Evolutionary conservation across 2,888 invertebrate species (phyloP).

Genomic region (Galerucella pusilla): DNA sequence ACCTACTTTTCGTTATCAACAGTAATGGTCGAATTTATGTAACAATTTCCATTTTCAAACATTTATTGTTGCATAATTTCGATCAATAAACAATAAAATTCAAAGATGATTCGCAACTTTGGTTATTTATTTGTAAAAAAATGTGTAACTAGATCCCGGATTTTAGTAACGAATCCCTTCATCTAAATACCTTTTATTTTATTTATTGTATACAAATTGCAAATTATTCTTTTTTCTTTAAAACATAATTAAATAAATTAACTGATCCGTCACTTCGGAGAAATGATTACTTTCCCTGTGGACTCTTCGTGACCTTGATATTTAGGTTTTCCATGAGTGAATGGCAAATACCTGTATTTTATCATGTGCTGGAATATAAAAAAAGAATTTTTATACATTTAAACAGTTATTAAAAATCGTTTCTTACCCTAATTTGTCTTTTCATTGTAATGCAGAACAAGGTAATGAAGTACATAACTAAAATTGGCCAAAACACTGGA

Average conservation of each 20-base stretch:
- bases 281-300: slow-evolving; percentile 54
- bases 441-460: slow-evolving; percentile 99
- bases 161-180: slow-evolving; percentile 30
- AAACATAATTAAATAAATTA: slow-evolving; percentile 23
- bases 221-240: slow-evolving; percentile 15
- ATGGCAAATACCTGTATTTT: slow-evolving; percentile 98
- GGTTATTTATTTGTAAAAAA: slow-evolving; percentile 7
- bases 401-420: slow-evolving; percentile 2
- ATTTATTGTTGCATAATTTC: background rate
- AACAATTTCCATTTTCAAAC: background rate
- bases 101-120: slow-evolving; percentile 4
- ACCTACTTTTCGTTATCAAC: background rate
- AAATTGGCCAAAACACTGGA: slow-evolving; percentile 99
- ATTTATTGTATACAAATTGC: slow-evolving; percentile 32
- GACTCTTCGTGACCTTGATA: slow-evolving; percentile 77
- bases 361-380: slow-evolving; percentile 93
- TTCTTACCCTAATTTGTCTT: slow-evolving; percentile 95
- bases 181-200: slow-evolving; percentile 27
- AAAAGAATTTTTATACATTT: slow-evolving; percentile 7
- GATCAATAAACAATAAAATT: background rate
- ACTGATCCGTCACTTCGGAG: slow-evolving; percentile 54
- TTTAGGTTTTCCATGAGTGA: slow-evolving; percentile 97
- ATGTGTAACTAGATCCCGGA: slow-evolving; percentile 8
- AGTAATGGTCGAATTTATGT: background rate
- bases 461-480: slow-evolving; percentile 99